Percentiles rank a stretch among this genome's conserved stretches.
Evolutionary conservation across 1,140 invertebrate genomes (phyloP).

Genomic region (Pseudobourletiella spinata): DNA sequence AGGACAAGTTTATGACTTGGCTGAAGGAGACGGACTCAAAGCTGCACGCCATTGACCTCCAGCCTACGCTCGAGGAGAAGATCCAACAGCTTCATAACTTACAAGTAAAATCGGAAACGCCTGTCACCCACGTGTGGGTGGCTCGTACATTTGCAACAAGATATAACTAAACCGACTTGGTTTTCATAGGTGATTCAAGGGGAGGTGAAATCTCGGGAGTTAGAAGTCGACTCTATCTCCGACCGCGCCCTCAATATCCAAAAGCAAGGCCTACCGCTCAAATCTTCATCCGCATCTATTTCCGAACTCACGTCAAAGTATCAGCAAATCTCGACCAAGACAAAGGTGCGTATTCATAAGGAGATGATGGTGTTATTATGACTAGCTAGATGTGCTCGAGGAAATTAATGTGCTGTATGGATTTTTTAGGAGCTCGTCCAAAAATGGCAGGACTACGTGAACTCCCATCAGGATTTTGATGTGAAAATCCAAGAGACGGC

Average conservation of each 20-base stretch:
- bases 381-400: background rate
- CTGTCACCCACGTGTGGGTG: background rate
- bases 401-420: no score
- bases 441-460: conserved; percentile 86
- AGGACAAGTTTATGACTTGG: conserved; percentile 78
- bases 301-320: conserved; percentile 83
- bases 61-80: conserved; percentile 71
- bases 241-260: conserved; percentile 80
- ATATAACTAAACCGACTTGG: background rate
- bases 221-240: conserved; percentile 85
- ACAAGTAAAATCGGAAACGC: conserved; percentile 40
- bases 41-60: conserved; percentile 79
- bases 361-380: background rate
- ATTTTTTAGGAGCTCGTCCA: conserved; percentile 59
- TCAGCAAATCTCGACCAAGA: conserved; percentile 76
- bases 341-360: conserved; percentile 50
- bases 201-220: conserved; percentile 78
- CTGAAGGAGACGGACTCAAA: conserved; percentile 77
- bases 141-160: background rate
- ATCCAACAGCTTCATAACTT: conserved; percentile 71
- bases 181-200: conserved; percentile 60
- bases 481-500: conserved; percentile 66
- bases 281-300: conserved; percentile 43
- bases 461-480: conserved; percentile 78
- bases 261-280: conserved; percentile 45